Evolutionary conservation across 1,140 invertebrate species (phyloP), one percentile per base, ranked within the genome.

Genomic region (Cotesia vestalis): DNA sequence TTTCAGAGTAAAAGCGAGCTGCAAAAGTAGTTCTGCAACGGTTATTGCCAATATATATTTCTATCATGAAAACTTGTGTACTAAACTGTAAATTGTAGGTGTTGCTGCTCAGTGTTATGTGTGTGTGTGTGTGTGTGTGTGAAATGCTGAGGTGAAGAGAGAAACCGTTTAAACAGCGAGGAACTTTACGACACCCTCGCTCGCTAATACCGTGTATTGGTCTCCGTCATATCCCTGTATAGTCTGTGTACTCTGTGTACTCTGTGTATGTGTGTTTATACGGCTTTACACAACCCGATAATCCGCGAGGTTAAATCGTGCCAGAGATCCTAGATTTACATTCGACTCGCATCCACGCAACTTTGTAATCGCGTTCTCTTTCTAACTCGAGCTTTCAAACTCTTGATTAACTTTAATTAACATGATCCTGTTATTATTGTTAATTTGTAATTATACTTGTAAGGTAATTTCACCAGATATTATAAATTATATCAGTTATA

Each of bases 251-350:
- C 5, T 34, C 6, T 46, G 11, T 46, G 38, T 40, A 40, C 5
- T 36, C 4, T 66, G 35, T 46, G 35, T 9, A 46, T 11, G 35
- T 46, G 38, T 51, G 40, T 27, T n/a, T 46, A 66, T 66, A 66
- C 38, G 63, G 63, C 63, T 66, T 66, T 66, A 66, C 63, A 66
- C 63, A 46, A 66, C 17, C 17, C 63, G 63, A 66, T 66, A 66
- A 66, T 66, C 63, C 63, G 38, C n/a, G 35, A 46, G 63, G 12
- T 66, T 66, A 38, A 59, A 27, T 20, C 57, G 20, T 59, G 57
- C 57, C 57, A 59, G 57, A 46, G 40, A 59, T 59, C 57, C 57
- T 59, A 59, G 57, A 59, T 59, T 59, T 59, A 59, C 57, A 59
- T 59, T 59, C 38, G 63, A 66, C 46, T 66, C n/a, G 63, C 63